Conservation (phyloP, 2,888 invertebrate species). For the Eristalis tenax region DNA sequence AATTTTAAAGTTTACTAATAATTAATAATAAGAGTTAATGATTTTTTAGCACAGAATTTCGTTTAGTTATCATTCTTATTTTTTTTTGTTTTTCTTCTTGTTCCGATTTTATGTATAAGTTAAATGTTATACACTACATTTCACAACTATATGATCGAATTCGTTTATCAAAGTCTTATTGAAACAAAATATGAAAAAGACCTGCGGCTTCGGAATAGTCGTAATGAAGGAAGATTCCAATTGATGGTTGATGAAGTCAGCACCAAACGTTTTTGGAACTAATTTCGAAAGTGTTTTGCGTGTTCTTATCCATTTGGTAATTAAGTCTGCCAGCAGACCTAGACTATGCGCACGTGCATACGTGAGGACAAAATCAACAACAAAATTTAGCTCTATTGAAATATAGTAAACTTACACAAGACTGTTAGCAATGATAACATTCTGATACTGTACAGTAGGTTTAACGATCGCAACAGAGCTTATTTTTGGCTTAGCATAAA, state of each 20-base stretch:
- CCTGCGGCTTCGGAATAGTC: too few relatives aligned
- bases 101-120: neutral
- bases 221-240: too few relatives aligned
- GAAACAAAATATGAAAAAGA: neutral
- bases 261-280: neutral
- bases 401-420: too few relatives aligned
- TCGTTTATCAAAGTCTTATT: neutral
- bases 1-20: constrained; percentile 65
- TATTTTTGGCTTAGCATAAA: too few relatives aligned
- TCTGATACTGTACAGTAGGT: too few relatives aligned
- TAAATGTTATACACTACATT: neutral
- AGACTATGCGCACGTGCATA: neutral
- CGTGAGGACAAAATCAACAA: too few relatives aligned
- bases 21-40: constrained; percentile 65
- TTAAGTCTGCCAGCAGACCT: neutral
- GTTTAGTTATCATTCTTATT: constrained; percentile 44
- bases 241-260: neutral
- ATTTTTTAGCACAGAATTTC: constrained; percentile 69
- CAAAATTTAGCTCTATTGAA: too few relatives aligned
- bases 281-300: neutral
- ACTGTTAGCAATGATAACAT: too few relatives aligned
- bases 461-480: too few relatives aligned
- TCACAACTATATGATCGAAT: neutral
- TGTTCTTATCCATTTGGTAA: neutral
- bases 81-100: constrained; percentile 11